Evolutionary conservation across 2,888 invertebrate genomes (phyloP).

Genomic region (Mesodorylaimus sp.): DNA sequence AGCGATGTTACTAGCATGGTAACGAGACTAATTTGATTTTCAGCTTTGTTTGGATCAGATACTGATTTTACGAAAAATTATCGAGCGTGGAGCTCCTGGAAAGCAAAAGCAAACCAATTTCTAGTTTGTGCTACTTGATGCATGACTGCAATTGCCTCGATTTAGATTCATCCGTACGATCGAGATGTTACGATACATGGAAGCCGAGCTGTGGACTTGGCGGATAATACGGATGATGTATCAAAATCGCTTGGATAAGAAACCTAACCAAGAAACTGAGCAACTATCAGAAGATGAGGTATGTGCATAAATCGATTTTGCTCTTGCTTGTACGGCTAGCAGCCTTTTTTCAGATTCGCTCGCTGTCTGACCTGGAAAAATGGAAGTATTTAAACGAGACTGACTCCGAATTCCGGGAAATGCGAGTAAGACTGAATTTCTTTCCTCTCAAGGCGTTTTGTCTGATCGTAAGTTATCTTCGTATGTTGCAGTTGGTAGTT

Average conservation of each 20-base stretch:
- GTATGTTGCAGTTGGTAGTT: neutral
- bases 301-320: neutral
- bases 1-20: no score
- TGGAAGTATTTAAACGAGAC: neutral
- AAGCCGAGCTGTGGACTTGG: conserved; percentile 28
- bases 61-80: neutral
- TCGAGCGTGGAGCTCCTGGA: neutral
- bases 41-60: neutral
- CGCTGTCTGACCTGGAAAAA: neutral
- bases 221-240: conserved; percentile 25
- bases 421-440: neutral
- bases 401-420: conserved; percentile 3
- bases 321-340: no score
- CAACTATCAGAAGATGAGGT: conserved; percentile 10
- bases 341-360: no score
- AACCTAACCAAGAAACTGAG: conserved; percentile 13
- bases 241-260: conserved; percentile 20
- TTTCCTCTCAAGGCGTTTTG: neutral
- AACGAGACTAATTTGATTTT: neutral
- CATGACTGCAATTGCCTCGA: no score
- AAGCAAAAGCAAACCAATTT: no score
- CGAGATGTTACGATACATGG: neutral
- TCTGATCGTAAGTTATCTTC: neutral
- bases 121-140: no score
- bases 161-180: neutral